A percentile compares a stretch with the other conserved stretches of the same genome.
These are phyloP conservation scores for Stegostoma tigrinum DNA, from an alignment of 2,113 vertebrate genomes.

Conservation along the genomic window DNA sequence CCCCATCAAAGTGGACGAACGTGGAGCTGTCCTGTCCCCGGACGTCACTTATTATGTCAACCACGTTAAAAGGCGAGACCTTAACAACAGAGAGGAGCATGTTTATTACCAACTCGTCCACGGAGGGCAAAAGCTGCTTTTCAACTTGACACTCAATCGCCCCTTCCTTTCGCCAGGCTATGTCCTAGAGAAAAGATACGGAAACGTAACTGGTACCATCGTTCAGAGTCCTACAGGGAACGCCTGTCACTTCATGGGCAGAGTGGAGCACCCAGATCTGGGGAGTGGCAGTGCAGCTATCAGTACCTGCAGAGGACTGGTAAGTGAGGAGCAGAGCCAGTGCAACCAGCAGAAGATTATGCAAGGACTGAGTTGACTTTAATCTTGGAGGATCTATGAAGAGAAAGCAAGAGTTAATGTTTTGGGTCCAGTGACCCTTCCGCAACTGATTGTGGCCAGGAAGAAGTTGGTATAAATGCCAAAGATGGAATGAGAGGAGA, in stretches of 20 bases:
- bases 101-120: slow-evolving; percentile 75
- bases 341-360: no score
- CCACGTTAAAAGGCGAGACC: slow-evolving; percentile 55
- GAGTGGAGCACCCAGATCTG: slow-evolving; percentile 47
- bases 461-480: no score
- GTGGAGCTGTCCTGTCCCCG: slow-evolving; percentile 73
- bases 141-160: slow-evolving; percentile 72
- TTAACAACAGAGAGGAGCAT: slow-evolving; percentile 43
- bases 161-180: slow-evolving; percentile 71
- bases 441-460: no score
- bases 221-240: slow-evolving; percentile 43
- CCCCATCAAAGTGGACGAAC: slow-evolving; percentile 66
- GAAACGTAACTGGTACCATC: slow-evolving; percentile 56
- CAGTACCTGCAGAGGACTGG: slow-evolving; percentile 83
- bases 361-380: neutral
- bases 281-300: slow-evolving; percentile 64
- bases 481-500: no score
- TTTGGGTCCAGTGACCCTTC: no score
- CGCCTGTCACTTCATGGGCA: slow-evolving; percentile 75
- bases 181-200: slow-evolving; percentile 68
- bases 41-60: slow-evolving; percentile 57
- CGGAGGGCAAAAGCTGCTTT: slow-evolving; percentile 60
- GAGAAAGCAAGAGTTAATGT: no score
- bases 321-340: slow-evolving; percentile 54
- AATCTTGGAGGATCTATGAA: no score